Conservation (phyloP, 2,797 vertebrate species). For the Lithobates sylvaticus region DNA sequence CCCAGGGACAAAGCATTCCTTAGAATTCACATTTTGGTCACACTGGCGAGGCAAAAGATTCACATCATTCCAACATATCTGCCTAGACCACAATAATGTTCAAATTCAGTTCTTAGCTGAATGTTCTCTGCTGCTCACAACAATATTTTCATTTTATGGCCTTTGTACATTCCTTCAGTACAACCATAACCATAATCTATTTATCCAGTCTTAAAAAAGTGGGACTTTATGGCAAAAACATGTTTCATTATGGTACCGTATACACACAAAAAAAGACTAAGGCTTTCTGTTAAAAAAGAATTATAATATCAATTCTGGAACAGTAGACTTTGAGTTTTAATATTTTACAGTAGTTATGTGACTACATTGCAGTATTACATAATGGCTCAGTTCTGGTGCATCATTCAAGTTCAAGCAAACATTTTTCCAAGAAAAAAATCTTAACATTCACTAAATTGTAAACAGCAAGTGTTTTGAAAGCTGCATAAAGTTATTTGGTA, state of each 20-base stretch:
- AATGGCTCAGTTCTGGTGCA: neutral
- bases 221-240: too few species aligned
- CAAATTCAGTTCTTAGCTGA: too few species aligned
- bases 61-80: too few species aligned
- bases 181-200: neutral
- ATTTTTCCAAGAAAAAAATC: neutral
- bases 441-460: neutral
- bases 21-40: too few species aligned
- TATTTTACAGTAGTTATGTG: neutral
- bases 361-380: neutral
- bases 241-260: neutral
- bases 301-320: neutral
- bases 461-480: neutral
- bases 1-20: too few species aligned
- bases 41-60: too few species aligned
- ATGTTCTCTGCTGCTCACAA: neutral
- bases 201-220: neutral
- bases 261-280: too few species aligned
- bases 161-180: neutral
- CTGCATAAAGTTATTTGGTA: neutral
- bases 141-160: too few species aligned
- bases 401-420: neutral
- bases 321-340: neutral
- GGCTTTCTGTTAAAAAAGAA: too few species aligned
- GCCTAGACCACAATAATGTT: too few species aligned